Base-by-base conservation (phyloP, 2,888 invertebrate genomes). In the Limulus polyphemus region DNA sequence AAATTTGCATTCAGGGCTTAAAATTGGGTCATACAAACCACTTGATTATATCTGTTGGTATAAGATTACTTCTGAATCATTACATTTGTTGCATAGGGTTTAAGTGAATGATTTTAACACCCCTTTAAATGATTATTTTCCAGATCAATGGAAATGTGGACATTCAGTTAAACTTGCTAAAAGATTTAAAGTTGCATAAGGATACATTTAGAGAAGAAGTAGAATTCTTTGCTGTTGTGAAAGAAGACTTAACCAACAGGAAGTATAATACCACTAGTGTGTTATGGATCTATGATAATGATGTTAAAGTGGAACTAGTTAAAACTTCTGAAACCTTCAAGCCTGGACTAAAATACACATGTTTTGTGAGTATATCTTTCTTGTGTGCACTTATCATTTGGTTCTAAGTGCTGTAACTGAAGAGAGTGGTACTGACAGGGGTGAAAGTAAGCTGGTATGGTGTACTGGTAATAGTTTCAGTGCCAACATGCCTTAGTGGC, bases 251-350 rank as follows among this genome's bases (percentile, higher is more conserved):
- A 69, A 95, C 95, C 2, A 83, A 87, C 14, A 83, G 91, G 58
- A 83, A 86, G 70, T 88, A 93, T 74, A 90, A 90, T 74, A 84
- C 85, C 14, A 82, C 87, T 0, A 80, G 84, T 2, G 81, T 86
- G 65, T 80, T 91, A 50, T 81, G 84, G 60, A 77, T 95, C 10
- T 91, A 89, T 76, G 84, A 84, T 61, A 83, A 87, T 72, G 83
- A 84, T 68, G 87, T 88, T 71, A 83, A 84, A 69, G 81, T 91
- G 78, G 83, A 86, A 63, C 79, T 89, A 59, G 83, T 91, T 17
- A 84, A 87, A 70, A 86, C 87, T 32, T 88, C 93, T 0, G 87
- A 88, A 70, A 85, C 86, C 68, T 97, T 92, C 77, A 91, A 92
- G 75, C 93, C 92, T 1, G 88, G 87, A 32, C 80, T 94, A 58